Percentiles rank a stretch among this genome's conserved stretches.
Evolutionary conservation across 2,888 invertebrate species (phyloP).

Genomic region (Xestia xanthographa): DNA sequence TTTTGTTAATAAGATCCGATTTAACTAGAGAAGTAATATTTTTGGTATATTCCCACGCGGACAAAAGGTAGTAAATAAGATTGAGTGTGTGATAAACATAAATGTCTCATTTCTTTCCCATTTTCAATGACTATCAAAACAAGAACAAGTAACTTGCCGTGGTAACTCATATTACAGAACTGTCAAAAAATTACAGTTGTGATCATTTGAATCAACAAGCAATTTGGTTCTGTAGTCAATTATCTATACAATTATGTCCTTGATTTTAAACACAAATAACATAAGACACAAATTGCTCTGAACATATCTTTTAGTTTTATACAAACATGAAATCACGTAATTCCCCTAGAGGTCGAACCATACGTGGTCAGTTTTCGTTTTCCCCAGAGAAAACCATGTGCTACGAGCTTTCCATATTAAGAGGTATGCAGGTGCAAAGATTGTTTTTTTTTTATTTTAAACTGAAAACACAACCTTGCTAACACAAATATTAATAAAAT

Average conservation of each 20-base stretch:
- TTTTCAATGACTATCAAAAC: not conserved
- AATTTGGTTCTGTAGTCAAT: not conserved
- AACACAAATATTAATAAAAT: not conserved
- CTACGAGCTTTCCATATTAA: not conserved
- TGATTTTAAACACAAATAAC: not conserved
- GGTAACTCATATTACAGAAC: not conserved
- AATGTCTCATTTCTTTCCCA: not conserved
- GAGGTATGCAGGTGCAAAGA: not conserved
- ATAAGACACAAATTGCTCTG: not conserved
- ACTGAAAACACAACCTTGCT: not conserved
- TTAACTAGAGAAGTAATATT: too few relatives aligned
- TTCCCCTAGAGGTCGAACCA: not conserved
- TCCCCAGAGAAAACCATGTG: not conserved
- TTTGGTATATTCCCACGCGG: too few relatives aligned
- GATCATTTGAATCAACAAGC: not conserved
- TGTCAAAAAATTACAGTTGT: not conserved
- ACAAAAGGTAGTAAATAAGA: too few relatives aligned
- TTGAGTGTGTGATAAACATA: not conserved
- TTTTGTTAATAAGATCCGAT: too few relatives aligned
- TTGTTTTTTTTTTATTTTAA: not conserved
- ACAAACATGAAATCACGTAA: not conserved
- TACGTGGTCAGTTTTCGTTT: not conserved
- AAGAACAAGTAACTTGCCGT: not conserved
- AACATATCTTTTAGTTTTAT: not conserved
- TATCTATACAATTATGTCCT: not conserved